A percentile compares a stretch with the other conserved stretches of the same genome.
Evolutionary conservation across 92 coral and sea anemone genomes (phyloP).

Genomic region (Palythoa grandis): DNA sequence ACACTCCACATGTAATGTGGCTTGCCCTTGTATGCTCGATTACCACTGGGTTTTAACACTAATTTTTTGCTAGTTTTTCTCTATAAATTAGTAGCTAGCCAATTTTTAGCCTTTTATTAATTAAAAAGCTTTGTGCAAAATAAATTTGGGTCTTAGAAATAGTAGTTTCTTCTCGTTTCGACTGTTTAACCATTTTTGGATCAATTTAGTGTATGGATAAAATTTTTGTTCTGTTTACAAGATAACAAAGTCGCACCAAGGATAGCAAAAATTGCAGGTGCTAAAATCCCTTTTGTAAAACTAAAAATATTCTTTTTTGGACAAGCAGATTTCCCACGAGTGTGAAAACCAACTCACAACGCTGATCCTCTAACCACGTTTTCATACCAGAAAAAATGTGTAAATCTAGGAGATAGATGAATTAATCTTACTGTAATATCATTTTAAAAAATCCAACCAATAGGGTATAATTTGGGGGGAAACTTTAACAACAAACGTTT

Average conservation of each 20-base stretch:
- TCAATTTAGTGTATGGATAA: too few relatives aligned
- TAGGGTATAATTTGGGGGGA: background rate
- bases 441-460: background rate
- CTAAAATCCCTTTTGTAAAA: background rate
- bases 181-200: background rate
- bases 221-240: background rate
- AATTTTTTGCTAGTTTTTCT: background rate
- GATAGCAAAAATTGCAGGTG: too few relatives aligned
- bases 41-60: background rate
- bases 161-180: conserved; percentile 4
- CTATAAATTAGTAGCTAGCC: conserved; percentile 4
- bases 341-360: background rate
- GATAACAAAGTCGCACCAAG: background rate
- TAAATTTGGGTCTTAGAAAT: conserved; percentile 2
- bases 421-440: background rate
- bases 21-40: background rate
- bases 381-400: background rate
- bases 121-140: background rate
- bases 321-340: background rate
- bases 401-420: background rate
- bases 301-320: background rate
- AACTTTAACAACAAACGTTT: background rate
- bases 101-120: background rate
- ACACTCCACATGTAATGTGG: too few relatives aligned
- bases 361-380: background rate